phyloP scores from a whole-genome alignment of 2,113 vertebrate species.

The Cyprinodon tularosa region DNA sequence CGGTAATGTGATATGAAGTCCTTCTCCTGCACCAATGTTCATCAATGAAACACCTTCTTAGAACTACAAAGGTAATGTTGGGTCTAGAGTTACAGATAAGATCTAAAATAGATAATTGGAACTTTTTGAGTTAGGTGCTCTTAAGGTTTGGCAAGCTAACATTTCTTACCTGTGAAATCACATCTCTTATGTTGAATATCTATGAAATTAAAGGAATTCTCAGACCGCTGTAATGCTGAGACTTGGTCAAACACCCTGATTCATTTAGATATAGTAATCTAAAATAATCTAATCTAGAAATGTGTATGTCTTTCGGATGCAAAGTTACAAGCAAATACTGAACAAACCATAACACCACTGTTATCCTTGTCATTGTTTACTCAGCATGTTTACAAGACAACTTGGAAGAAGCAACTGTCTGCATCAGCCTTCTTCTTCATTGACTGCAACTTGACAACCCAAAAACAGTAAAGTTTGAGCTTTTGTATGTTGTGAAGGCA shows the following conservation, averaged over 20 bases:
- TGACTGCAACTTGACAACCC: too few species aligned
- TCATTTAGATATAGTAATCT: not conserved
- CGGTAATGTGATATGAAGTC: not conserved
- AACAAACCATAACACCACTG: not conserved
- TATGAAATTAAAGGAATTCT: not conserved
- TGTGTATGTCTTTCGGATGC: not conserved
- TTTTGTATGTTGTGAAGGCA: not conserved
- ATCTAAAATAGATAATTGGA: not conserved
- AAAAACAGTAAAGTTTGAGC: not conserved
- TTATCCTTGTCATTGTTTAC: not conserved
- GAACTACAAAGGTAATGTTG: not conserved
- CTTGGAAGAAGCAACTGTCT: too few species aligned
- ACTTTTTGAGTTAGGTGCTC: not conserved
- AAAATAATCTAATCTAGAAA: not conserved
- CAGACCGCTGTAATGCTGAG: not conserved
- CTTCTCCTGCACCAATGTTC: not conserved
- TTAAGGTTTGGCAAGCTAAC: not conserved
- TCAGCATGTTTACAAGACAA: too few species aligned
- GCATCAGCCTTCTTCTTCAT: too few species aligned
- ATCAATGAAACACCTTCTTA: not conserved
- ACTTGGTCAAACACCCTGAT: not conserved
- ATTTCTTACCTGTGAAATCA: not conserved
- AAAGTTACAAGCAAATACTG: not conserved
- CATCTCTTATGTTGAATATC: not conserved
- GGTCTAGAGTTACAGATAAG: not conserved